Conservation (phyloP, 1,140 invertebrate species). For the Drosophila persimilis region DNA sequence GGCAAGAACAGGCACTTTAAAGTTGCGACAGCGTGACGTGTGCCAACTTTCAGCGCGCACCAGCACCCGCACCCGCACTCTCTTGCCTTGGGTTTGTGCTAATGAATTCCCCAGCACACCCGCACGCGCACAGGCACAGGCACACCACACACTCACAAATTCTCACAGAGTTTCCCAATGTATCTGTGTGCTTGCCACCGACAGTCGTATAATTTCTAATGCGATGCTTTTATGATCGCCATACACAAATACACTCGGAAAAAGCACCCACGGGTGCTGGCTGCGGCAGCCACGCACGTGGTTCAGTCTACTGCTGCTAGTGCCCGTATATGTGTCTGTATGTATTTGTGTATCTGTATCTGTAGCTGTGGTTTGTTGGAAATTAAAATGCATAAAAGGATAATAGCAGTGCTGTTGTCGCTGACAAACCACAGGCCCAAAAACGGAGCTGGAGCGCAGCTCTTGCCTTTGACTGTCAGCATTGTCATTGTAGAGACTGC, state of each 20-base stretch:
- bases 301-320: constrained; percentile 25
- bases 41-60: constrained; percentile 60
- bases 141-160: constrained; percentile 1
- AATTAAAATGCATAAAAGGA: constrained; percentile 82
- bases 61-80: constrained; percentile 7
- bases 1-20: constrained; percentile 56
- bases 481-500: constrained; percentile 66
- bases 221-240: constrained; percentile 74
- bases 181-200: constrained; percentile 36
- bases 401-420: constrained; percentile 64
- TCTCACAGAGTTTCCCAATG: neutral
- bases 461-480: constrained; percentile 44
- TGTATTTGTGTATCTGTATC: constrained; percentile 40
- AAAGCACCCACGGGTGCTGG: constrained; percentile 70
- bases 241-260: constrained; percentile 53
- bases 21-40: constrained; percentile 54
- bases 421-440: constrained; percentile 54
- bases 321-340: neutral
- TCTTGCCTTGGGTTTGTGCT: constrained; percentile 50
- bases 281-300: constrained; percentile 47
- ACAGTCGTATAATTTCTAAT: constrained; percentile 79
- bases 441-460: constrained; percentile 22
- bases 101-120: constrained; percentile 74
- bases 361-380: constrained; percentile 11
- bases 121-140: constrained; percentile 8